Conservation (phyloP, 2,888 invertebrate species). For the Glaucopsyche alexis region DNA sequence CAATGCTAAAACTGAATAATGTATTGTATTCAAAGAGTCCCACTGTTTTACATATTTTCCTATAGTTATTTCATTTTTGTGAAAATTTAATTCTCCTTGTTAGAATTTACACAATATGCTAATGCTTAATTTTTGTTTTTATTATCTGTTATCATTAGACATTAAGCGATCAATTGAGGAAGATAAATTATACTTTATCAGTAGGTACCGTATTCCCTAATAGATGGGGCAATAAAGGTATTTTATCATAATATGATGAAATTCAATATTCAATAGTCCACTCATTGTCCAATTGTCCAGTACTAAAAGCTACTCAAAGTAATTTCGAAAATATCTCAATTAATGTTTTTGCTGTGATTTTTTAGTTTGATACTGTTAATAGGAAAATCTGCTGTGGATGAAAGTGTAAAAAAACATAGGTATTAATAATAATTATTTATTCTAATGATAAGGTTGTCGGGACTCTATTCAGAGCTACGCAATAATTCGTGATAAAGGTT, state of each 20-base stretch:
- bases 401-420: too few relatives aligned
- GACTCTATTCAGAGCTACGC: too few relatives aligned
- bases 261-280: too few relatives aligned
- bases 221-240: neutral
- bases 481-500: too few relatives aligned
- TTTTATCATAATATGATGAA: neutral
- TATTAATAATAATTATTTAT: too few relatives aligned
- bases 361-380: neutral
- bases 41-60: constrained; percentile 1
- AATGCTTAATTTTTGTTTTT: neutral
- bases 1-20: neutral
- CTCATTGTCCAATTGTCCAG: too few relatives aligned
- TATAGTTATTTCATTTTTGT: neutral
- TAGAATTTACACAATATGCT: neutral
- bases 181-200: neutral
- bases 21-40: neutral
- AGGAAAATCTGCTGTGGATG: too few relatives aligned
- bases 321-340: too few relatives aligned
- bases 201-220: neutral
- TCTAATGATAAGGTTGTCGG: too few relatives aligned
- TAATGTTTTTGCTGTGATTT: too few relatives aligned
- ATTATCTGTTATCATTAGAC: constrained; percentile 5
- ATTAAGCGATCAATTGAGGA: constrained; percentile 1
- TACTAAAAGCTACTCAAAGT: too few relatives aligned
- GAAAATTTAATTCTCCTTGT: neutral